Percentiles rank a stretch among this genome's conserved stretches.
Evolutionary conservation across 2,113 vertebrate genomes (phyloP).

Genomic region (Cottus gobio): DNA sequence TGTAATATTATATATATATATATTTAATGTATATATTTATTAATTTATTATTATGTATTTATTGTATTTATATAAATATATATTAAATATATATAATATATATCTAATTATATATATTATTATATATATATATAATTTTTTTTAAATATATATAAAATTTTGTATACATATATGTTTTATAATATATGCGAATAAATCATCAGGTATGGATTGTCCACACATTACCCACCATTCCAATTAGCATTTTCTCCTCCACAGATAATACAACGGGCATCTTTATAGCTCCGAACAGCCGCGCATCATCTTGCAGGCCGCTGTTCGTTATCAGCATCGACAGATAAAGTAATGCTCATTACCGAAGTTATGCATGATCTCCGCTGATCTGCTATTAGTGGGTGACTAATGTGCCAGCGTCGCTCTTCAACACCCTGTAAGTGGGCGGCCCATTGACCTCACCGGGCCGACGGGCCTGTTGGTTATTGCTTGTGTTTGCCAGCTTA

Average conservation of each 20-base stretch:
- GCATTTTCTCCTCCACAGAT: constrained; percentile 5
- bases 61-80: no score
- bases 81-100: not conserved
- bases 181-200: constrained; percentile 12
- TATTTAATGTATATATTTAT: no score
- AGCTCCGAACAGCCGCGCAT: constrained; percentile 31
- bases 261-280: constrained; percentile 8
- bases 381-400: constrained; percentile 61
- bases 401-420: constrained; percentile 42
- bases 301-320: constrained; percentile 5
- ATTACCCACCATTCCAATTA: constrained; percentile 19
- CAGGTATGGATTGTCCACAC: constrained; percentile 1
- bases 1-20: no score
- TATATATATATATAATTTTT: no score
- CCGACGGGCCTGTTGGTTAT: constrained; percentile 31
- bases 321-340: constrained; percentile 38
- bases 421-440: constrained; percentile 29
- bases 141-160: no score
- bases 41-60: no score
- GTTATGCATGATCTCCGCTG: constrained; percentile 53
- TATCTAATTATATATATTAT: not conserved
- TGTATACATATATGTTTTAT: not conserved
- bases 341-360: constrained; percentile 55
- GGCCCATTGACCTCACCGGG: constrained; percentile 30
- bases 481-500: constrained; percentile 57